These are phyloP conservation scores for Dolichotis patagonum DNA, from an alignment of 2,113 vertebrate species.

Conservation along the genomic window DNA sequence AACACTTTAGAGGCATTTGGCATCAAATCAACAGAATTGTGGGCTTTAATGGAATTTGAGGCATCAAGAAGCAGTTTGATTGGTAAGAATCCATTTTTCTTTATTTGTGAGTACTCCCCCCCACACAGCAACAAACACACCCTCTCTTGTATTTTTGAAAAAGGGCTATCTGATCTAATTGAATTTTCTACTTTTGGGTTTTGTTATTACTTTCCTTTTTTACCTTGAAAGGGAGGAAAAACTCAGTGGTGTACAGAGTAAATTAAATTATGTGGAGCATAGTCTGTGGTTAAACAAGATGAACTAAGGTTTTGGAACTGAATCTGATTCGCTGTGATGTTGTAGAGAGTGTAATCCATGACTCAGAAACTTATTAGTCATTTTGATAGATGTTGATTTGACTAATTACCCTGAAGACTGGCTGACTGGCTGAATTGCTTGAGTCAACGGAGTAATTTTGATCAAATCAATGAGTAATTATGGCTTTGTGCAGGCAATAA, in stretches of 20 bases:
- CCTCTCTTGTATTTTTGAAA: constrained; percentile 12
- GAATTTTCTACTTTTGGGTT: constrained; percentile 41
- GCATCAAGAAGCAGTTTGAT: constrained; percentile 47
- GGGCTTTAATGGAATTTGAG: constrained; percentile 64
- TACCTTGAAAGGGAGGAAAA: background rate
- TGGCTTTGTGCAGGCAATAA: constrained; percentile 70
- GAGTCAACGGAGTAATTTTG: constrained; percentile 72
- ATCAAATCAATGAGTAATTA: constrained; percentile 76
- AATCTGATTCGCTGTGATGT: constrained; percentile 1
- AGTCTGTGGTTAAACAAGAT: constrained; percentile 35
- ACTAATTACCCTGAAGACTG: constrained; percentile 71
- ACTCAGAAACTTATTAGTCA: constrained; percentile 59
- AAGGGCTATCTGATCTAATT: constrained; percentile 52
- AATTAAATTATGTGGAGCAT: constrained; percentile 63
- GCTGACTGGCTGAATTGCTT: constrained; percentile 65
- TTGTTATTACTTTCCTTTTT: constrained; percentile 45
- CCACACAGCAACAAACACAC: background rate
- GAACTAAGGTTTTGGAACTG: constrained; percentile 4
- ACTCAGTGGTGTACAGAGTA: background rate
- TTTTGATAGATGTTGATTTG: constrained; percentile 70
- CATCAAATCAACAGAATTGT: constrained; percentile 65
- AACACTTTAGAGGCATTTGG: constrained; percentile 61
- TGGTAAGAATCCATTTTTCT: constrained; percentile 59
- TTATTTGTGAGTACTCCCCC: background rate
- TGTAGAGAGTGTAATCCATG: background rate